These are phyloP conservation scores for Torymus texanus DNA, from an alignment of 2,888 invertebrate species.

Conservation along the genomic window DNA sequence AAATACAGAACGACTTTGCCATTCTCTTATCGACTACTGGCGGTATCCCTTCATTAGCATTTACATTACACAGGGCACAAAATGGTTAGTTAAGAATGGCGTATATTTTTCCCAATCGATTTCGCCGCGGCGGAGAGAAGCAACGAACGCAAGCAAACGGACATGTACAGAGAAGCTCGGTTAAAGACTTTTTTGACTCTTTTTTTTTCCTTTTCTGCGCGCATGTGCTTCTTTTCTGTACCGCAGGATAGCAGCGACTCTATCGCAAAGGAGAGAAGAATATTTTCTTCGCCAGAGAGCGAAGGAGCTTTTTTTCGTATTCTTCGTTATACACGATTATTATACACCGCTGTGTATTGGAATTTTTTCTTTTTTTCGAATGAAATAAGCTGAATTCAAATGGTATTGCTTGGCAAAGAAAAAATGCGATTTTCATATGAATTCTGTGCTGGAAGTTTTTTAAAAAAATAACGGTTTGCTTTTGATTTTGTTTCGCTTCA, in stretches of 20 bases:
- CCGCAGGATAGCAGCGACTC: not conserved
- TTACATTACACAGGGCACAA: constrained; percentile 9
- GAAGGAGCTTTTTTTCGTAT: not conserved
- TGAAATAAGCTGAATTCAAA: too few relatives aligned
- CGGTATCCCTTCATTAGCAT: constrained; percentile 20
- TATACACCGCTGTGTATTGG: not conserved
- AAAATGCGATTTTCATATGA: too few relatives aligned
- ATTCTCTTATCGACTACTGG: too few relatives aligned
- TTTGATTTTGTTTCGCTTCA: too few relatives aligned
- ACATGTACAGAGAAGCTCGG: not conserved
- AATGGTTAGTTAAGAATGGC: constrained; percentile 2
- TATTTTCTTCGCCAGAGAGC: constrained; percentile 1
- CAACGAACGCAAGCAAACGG: not conserved
- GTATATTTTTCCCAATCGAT: constrained; percentile 30
- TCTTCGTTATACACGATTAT: not conserved
- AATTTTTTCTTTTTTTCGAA: not conserved
- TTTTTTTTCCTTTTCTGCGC: not conserved
- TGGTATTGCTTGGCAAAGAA: too few relatives aligned
- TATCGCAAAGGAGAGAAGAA: not conserved
- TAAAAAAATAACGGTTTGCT: too few relatives aligned
- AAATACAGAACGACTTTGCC: too few relatives aligned
- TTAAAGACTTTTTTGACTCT: not conserved
- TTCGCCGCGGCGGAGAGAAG: not conserved
- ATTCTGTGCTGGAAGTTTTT: too few relatives aligned
- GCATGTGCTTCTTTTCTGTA: not conserved